These are phyloP conservation scores for Megalurothrips usitatus DNA, from an alignment of 2,888 invertebrate species.

Conservation along the genomic window DNA sequence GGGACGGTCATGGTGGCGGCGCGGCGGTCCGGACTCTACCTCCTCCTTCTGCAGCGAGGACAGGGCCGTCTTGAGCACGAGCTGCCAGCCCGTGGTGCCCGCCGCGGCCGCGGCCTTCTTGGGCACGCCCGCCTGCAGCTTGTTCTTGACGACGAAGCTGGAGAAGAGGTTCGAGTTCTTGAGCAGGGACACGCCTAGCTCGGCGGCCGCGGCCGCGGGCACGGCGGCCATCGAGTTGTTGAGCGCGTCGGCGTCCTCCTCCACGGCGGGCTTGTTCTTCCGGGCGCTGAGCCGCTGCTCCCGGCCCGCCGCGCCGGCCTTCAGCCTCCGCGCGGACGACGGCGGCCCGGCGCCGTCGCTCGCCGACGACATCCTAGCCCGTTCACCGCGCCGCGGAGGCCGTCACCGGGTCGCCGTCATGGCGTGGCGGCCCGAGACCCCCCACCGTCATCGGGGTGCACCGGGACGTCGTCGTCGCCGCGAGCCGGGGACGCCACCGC, in stretches of 20 bases:
- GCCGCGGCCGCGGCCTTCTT: constrained; percentile 35
- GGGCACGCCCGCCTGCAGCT: constrained; percentile 41
- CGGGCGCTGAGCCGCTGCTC: constrained; percentile 24
- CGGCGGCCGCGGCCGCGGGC: constrained; percentile 8
- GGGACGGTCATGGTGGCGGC: no score
- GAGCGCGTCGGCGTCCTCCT: background rate
- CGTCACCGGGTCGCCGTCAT: background rate
- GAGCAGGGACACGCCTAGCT: constrained; percentile 23
- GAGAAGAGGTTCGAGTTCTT: constrained; percentile 26
- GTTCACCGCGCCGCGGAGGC: background rate
- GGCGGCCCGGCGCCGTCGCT: constrained; percentile 26
- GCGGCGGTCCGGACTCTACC: background rate
- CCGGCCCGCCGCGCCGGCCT: background rate
- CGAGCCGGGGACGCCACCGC: background rate
- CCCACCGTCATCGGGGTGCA: no score
- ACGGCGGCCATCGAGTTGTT: constrained; percentile 1
- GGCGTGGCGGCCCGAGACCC: background rate
- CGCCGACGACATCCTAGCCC: constrained; percentile 17
- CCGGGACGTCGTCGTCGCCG: background rate
- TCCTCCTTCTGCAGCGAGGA: constrained; percentile 16
- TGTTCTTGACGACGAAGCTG: constrained; percentile 41
- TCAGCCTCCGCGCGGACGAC: background rate
- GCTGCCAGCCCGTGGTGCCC: constrained; percentile 33
- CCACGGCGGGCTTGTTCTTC: background rate
- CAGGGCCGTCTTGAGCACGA: constrained; percentile 33